Evolutionary conservation across 2,797 vertebrate species (phyloP), one percentile per base, ranked within the genome.

Genomic region (Dermochelys coriacea): DNA sequence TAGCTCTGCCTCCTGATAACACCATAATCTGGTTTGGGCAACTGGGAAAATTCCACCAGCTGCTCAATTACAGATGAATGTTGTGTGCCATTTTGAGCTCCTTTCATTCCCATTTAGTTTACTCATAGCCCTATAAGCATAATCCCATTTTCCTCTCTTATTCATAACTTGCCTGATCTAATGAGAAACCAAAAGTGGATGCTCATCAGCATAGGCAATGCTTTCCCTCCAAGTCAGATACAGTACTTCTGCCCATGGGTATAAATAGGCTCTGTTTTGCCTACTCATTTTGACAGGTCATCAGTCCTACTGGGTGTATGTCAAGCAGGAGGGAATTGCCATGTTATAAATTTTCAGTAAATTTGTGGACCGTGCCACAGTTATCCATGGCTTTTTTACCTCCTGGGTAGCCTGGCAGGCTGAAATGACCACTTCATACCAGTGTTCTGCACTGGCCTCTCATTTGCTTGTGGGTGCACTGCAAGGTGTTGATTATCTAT

Each of bases 171-270:
- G 45, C 45, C 45, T 31, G 10, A 50, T 51, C 47, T 19, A 27
- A 79, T 79, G 27, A 79, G 47, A 79, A 80, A 51, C 34, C 34
- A 21, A 54, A 15, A 31, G 47, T 77, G 47, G 15, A 77, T 8
- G 68, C n/a, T 37, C 37, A 23, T 71, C 19, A 37, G 19, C 14
- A 77, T 49, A 18, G 45, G 15, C 45, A 29, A 77, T 31, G 27
- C 8, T 49, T 31, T 47, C 25, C 14, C 7, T 77, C 27, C 27
- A 49, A 31, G 7, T 31, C 27, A 2, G 74, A 0, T 54, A 1
- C 51, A 0, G 10, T 1, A 29, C 74, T 37, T 78, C 1, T 4
- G 0, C 5, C 25, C 31, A 1, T 0, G 29, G 84, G 34, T 41
- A 0, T 5, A 31, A 1, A 0, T 2, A 25, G 21, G 6, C 45